Base-by-base conservation (phyloP, 1,140 invertebrate species). In the Drosophila baimaii region DNA sequence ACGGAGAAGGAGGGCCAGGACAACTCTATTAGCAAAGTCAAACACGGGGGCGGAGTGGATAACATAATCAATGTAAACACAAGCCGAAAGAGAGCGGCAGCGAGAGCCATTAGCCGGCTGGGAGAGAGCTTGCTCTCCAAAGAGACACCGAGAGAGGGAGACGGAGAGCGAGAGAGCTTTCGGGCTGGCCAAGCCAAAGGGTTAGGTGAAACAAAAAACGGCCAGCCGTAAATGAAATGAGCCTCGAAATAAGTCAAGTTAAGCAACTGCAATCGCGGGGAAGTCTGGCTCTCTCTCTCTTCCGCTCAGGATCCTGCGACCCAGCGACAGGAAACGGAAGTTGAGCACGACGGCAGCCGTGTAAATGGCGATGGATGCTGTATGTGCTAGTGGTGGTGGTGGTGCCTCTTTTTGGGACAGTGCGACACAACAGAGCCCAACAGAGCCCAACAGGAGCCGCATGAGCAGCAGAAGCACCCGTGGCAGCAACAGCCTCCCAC, bases 31-130 rank as follows among this genome's bases (percentile, higher is more conserved):
- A 90, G 84, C 84, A 78, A 78, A 79, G 75, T 59, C 77, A 79
- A 79, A 78, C 68, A 62, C 10, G 75, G 66, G 46, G 51, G 72
- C 58, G 55, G 66, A 71, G 65, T 71, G 73, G 70, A 73, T 89
- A 89, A 89, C 84, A 89, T 89, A 89, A 89, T 89, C 84, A 89
- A 84, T 89, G 84, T 89, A 89, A 88, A 88, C 84, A 88, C 66
- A 63, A 59, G 55, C 47, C 37, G 44, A 23, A 57, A 66, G 47
- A 65, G 81, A 71, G 62, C 31, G 54, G 69, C 49, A 73, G 57
- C 35, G 43, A 55, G 49, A 39, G 74, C 57, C 29, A 51, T 54
- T 64, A 65, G 55, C 59, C 46, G 55, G 72, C 63, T 57, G 54
- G 41, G 46, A 39, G 59, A 25, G 27, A 68, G 47, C 55, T 31